Evolutionary conservation across 2,888 invertebrate species (phyloP).

Genomic region (Erebia ligea): DNA sequence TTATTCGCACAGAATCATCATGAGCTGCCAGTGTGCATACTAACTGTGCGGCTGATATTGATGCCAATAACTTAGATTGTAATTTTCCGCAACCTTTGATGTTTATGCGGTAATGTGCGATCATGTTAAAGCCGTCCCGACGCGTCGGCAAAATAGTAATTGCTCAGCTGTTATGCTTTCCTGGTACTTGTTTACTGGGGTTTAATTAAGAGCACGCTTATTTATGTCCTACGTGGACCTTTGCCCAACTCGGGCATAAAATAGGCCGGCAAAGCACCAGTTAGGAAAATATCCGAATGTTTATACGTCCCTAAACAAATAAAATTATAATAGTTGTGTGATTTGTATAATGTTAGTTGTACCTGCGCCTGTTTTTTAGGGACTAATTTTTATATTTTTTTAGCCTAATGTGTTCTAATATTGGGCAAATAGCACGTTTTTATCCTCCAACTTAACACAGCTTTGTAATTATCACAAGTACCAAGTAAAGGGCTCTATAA

Average conservation of each 20-base stretch:
- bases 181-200: conserved; percentile 53
- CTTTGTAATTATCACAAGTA: too few species aligned
- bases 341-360: conserved; percentile 7
- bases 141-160: conserved; percentile 57
- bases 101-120: not conserved
- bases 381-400: not conserved
- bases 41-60: too few species aligned
- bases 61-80: too few species aligned
- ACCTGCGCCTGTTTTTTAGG: not conserved
- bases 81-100: not conserved
- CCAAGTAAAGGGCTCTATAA: too few species aligned
- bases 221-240: conserved; percentile 41
- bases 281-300: conserved; percentile 44
- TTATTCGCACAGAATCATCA: too few species aligned
- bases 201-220: conserved; percentile 55
- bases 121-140: conserved; percentile 40
- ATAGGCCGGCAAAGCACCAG: conserved; percentile 44
- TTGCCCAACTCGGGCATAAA: conserved; percentile 34
- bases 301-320: conserved; percentile 22
- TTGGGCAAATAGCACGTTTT: too few species aligned
- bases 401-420: not conserved
- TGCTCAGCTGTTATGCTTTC: conserved; percentile 55
- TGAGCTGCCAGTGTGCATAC: too few species aligned
- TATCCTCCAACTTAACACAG: too few species aligned
- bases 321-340: conserved; percentile 6